Evolutionary conservation across 2,797 vertebrate species (phyloP), one percentile per base, ranked within the genome.

Genomic region (Falco cherrug): DNA sequence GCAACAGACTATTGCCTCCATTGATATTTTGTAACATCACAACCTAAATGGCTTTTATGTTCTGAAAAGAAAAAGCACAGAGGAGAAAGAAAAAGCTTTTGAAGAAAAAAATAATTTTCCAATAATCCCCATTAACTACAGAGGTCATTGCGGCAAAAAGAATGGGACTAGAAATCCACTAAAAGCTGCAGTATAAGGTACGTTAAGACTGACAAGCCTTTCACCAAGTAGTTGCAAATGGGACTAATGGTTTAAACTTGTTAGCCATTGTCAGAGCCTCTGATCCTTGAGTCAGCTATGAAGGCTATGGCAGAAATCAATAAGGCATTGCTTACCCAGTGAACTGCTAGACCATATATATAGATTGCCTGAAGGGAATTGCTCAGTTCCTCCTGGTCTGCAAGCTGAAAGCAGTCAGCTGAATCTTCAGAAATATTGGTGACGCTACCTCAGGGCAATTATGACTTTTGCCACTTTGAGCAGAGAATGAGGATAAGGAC

Each of bases 201-300:
- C 25, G 45, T 45, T 63, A 96, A 98, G 97, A 98, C 92, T 98
- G 98, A 98, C 98, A 98, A 97, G 94, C 90, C 93, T 96, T 98
- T 98, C 95, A 97, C 95, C 88, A 97, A 97, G 96, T 97, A 98
- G 97, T 97, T 98, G 98, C 97, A 98, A 98, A 98, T 97, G 92
- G 97, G 96, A 97, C 97, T 98, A 98, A 98, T 98, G 98, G 97
- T 98, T 98, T 98, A 98, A 98, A 98, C 98, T 98, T 98, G 97
- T 98, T 98, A 98, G 97, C 97, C 97, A 97, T 97, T 98, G 98
- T 98, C 97, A 97, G 93, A 98, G 92, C 90, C 93, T 98, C 96
- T 98, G 97, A 98, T 98, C 97, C 97, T 98, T 95, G 95, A 98
- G 97, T 97, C 97, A 97, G 96, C 97, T 96, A 79, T 97, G 97